Evolutionary conservation across 2,113 vertebrate species (phyloP).

Genomic region (Lasiurus cinereus): DNA sequence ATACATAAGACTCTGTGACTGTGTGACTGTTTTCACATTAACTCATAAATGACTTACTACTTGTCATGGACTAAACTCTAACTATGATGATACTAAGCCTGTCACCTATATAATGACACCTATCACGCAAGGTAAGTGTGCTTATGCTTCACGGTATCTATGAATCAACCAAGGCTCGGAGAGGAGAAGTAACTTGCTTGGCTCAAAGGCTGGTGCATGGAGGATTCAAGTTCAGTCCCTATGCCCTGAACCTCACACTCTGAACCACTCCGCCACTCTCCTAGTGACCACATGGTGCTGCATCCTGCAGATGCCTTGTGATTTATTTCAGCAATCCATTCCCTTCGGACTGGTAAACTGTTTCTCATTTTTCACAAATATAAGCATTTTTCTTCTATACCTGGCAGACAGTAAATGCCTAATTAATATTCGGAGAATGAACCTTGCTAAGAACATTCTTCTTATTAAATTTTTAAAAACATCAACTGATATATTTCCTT

Average conservation of each 20-base stretch:
- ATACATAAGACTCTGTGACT: background rate
- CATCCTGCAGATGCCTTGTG: background rate
- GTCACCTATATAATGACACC: background rate
- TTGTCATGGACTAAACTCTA: background rate
- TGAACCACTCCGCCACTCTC: too few relatives aligned
- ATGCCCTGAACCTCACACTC: too few relatives aligned
- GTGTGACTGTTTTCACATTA: background rate
- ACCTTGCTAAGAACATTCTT: background rate
- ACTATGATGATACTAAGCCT: background rate
- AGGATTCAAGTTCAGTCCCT: background rate
- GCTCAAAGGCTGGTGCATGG: background rate
- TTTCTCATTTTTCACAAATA: slow-evolving; percentile 23
- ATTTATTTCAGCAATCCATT: background rate
- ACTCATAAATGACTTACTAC: background rate
- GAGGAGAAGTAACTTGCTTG: background rate
- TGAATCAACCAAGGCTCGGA: background rate
- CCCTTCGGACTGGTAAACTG: background rate
- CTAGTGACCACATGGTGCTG: too few relatives aligned
- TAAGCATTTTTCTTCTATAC: background rate
- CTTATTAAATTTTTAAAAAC: background rate
- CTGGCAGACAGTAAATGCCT: background rate
- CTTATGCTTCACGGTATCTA: background rate
- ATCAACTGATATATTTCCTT: background rate
- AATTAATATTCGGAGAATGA: background rate
- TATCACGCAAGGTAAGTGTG: background rate